A percentile compares a stretch with the other conserved stretches of the same genome.
These are phyloP conservation scores for Pycnonotus jocosus DNA, from an alignment of 2,113 vertebrate species.

Conservation along the genomic window DNA sequence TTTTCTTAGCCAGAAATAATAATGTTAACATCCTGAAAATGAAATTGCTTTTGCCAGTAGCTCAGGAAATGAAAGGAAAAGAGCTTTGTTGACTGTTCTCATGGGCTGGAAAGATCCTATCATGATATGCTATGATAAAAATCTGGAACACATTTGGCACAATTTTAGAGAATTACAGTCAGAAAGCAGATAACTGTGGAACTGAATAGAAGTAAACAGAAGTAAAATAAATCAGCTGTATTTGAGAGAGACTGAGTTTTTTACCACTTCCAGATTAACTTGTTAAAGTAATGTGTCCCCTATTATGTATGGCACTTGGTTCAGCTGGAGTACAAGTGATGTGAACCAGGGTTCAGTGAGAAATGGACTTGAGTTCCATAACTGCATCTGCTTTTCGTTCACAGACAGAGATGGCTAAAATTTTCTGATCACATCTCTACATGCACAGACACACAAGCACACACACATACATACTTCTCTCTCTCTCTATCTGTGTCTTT, in stretches of 20 bases:
- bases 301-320: not conserved
- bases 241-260: not conserved
- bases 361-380: not conserved
- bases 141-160: not conserved
- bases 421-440: not conserved
- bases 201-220: not conserved
- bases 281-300: not conserved
- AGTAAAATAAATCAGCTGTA: not conserved
- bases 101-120: conserved; percentile 2
- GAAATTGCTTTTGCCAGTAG: conserved; percentile 29
- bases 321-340: not conserved
- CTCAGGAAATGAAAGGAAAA: conserved; percentile 30
- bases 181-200: not conserved
- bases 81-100: conserved; percentile 24
- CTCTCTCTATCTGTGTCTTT: not conserved
- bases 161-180: not conserved
- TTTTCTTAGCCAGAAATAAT: conserved; percentile 30
- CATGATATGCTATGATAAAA: not conserved
- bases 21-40: conserved; percentile 24
- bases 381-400: not conserved
- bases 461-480: accelerated
- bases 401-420: not conserved
- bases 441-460: not conserved
- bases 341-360: not conserved
- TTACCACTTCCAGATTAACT: not conserved